These are phyloP conservation scores for Paraescarpia echinospica DNA, from an alignment of 1,140 invertebrate genomes.

Conservation along the genomic window DNA sequence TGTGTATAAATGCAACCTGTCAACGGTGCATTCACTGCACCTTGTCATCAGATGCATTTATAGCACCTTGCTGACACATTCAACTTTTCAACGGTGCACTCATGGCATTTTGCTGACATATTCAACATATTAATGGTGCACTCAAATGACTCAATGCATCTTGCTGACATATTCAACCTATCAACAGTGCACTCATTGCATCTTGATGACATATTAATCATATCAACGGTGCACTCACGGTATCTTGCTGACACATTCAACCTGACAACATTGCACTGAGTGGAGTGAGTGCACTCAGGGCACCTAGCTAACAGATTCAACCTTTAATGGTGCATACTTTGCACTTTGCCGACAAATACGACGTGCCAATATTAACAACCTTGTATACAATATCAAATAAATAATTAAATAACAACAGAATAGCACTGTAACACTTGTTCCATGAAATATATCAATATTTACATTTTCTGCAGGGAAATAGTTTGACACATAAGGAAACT, in stretches of 20 bases:
- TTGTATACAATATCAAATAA: not conserved
- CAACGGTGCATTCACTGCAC: not conserved
- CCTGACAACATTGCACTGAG: not conserved
- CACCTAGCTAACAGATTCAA: not conserved
- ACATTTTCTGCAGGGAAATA: not conserved
- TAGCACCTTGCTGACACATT: not conserved
- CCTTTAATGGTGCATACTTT: not conserved
- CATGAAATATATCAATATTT: not conserved
- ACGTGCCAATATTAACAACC: not conserved
- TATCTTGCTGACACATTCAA: not conserved
- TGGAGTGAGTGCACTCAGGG: not conserved
- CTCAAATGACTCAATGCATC: no score
- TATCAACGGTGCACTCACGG: no score
- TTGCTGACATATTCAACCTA: no score
- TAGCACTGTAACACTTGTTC: not conserved
- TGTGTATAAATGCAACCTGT: not conserved
- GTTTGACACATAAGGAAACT: not conserved
- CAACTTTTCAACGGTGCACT: no score
- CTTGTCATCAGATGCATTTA: not conserved
- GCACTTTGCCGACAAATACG: not conserved
- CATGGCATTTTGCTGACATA: no score
- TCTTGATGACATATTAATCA: no score
- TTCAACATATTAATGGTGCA: no score
- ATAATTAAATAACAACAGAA: slow-evolving; percentile 2
- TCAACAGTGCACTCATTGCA: no score